These are phyloP conservation scores for Dicycla oo DNA, from an alignment of 2,888 invertebrate species.

Conservation along the genomic window DNA sequence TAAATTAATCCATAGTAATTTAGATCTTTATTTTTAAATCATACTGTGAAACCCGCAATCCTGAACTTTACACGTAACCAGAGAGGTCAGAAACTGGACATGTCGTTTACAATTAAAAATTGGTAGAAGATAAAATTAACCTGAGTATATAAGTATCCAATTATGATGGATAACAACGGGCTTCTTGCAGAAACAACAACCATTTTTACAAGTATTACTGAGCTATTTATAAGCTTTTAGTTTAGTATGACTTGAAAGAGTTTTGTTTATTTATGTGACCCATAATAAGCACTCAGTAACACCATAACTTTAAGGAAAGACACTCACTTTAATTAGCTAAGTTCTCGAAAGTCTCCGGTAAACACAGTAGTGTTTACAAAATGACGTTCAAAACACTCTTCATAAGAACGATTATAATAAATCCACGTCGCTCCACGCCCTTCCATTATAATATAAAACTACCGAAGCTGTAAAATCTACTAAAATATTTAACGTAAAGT, in stretches of 20 bases:
- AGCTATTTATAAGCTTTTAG: neutral
- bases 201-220: too few relatives aligned
- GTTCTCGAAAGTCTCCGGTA: slow-evolving; percentile 4
- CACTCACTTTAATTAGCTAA: neutral
- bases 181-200: neutral
- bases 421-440: slow-evolving; percentile 18
- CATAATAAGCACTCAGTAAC: neutral
- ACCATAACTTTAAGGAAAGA: neutral
- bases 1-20: too few relatives aligned
- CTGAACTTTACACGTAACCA: too few relatives aligned
- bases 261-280: neutral
- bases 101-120: neutral
- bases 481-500: slow-evolving; percentile 53
- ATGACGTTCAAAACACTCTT: slow-evolving; percentile 1
- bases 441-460: slow-evolving; percentile 43
- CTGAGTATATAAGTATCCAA: neutral
- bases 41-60: too few relatives aligned
- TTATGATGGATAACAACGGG: neutral
- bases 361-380: slow-evolving; percentile 12
- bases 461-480: slow-evolving; percentile 46
- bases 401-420: slow-evolving; percentile 21
- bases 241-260: neutral
- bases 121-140: neutral
- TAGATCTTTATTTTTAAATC: too few relatives aligned
- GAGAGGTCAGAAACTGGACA: too few relatives aligned